Percentiles rank a stretch among this genome's conserved stretches.
Evolutionary conservation across 2,797 vertebrate genomes (phyloP).

Genomic region (Gallinago solitaria): DNA sequence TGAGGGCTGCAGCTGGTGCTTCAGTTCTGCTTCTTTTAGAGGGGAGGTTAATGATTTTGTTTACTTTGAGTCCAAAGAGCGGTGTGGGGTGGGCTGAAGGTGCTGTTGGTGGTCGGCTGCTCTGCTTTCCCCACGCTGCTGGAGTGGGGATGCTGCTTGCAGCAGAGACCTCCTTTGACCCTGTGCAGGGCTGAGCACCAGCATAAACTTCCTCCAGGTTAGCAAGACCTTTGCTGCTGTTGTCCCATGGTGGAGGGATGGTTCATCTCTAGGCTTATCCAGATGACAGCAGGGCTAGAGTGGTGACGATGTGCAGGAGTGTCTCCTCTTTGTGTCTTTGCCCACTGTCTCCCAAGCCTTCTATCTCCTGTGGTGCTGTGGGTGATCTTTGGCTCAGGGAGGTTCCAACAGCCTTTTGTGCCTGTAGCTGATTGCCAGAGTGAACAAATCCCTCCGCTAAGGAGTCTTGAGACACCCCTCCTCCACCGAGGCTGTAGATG

Average conservation of each 20-base stretch:
- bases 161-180: not conserved
- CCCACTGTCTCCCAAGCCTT: not conserved
- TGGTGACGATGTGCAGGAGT: not conserved
- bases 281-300: not conserved
- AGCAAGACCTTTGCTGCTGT: not conserved
- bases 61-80: constrained; percentile 2
- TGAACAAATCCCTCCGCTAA: not conserved
- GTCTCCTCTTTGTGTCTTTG: not conserved
- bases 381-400: not conserved
- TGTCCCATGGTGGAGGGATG: not conserved
- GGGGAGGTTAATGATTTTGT: not conserved
- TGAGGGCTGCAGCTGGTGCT: constrained; percentile 39
- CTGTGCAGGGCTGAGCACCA: not conserved
- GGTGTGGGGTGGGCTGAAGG: not conserved
- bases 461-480: not conserved
- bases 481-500: not conserved
- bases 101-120: not conserved
- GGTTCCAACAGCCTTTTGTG: not conserved
- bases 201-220: not conserved
- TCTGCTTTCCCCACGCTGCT: not conserved
- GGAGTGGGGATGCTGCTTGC: not conserved
- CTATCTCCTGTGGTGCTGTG: not conserved
- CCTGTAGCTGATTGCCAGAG: not conserved
- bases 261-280: not conserved
- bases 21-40: not conserved